Conservation (phyloP, 2,113 vertebrate species). For the Dromas ardeola region DNA sequence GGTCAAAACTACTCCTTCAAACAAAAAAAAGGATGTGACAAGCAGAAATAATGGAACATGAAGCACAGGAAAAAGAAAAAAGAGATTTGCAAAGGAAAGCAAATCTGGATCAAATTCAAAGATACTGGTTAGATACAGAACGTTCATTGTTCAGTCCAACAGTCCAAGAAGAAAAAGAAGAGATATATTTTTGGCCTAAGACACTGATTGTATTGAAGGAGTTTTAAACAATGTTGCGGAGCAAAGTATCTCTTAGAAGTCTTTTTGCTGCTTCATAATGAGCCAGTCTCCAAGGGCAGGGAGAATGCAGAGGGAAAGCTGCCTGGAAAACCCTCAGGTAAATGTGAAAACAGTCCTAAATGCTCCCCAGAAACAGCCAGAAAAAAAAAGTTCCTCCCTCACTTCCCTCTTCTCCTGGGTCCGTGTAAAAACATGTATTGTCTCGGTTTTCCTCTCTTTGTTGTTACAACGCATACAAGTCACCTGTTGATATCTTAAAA, state of each 20-base stretch:
- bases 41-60: neutral
- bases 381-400: neutral
- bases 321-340: neutral
- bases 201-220: neutral
- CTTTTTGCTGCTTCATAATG: neutral
- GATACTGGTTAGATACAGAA: accelerated
- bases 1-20: neutral
- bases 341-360: neutral
- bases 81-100: neutral
- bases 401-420: neutral
- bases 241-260: neutral
- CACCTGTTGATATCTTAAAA: neutral
- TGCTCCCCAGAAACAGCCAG: neutral
- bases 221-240: neutral
- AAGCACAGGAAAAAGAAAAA: neutral
- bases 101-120: neutral
- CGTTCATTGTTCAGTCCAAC: neutral
- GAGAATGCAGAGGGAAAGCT: neutral
- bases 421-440: accelerated
- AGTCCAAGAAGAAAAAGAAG: neutral
- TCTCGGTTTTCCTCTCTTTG: neutral
- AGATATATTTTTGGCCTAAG: neutral
- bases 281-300: neutral
- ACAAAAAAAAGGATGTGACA: neutral
- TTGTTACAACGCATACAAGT: neutral